A percentile compares a stretch with the other conserved stretches of the same genome.
Evolutionary conservation across 2,797 vertebrate genomes (phyloP).

Genomic region (Phylloscopus collybita): DNA sequence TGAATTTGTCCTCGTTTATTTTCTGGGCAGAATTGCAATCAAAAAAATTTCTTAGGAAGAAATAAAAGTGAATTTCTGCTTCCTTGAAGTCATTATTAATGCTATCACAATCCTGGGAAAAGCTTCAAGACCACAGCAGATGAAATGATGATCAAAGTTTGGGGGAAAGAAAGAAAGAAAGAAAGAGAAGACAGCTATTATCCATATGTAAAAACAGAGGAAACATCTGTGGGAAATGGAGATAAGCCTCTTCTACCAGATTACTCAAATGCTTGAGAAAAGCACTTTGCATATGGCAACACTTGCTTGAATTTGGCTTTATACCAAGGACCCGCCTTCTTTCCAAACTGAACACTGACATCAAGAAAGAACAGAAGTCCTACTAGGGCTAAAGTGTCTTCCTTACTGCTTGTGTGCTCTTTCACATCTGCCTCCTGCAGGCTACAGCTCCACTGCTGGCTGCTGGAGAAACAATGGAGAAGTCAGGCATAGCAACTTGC

Average conservation of each 20-base stretch:
- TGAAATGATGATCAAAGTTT: background rate
- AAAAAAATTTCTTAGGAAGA: constrained; percentile 9
- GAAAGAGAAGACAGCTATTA: background rate
- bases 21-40: background rate
- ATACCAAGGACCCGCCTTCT: background rate
- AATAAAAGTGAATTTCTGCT: background rate
- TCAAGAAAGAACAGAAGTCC: background rate
- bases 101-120: background rate
- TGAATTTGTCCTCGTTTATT: constrained; percentile 8
- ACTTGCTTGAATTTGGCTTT: background rate
- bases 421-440: background rate
- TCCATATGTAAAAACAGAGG: background rate
- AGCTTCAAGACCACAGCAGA: background rate
- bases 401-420: background rate
- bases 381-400: background rate
- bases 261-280: constrained; percentile 28
- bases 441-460: background rate
- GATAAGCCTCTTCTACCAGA: background rate
- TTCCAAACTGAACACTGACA: background rate
- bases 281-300: background rate
- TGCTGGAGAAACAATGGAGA: background rate
- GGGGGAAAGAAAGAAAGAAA: background rate
- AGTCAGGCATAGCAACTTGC: background rate
- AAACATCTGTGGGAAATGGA: constrained; percentile 35
- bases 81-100: background rate